These are phyloP conservation scores for Boloria selene DNA, from an alignment of 2,888 invertebrate species.

Conservation along the genomic window DNA sequence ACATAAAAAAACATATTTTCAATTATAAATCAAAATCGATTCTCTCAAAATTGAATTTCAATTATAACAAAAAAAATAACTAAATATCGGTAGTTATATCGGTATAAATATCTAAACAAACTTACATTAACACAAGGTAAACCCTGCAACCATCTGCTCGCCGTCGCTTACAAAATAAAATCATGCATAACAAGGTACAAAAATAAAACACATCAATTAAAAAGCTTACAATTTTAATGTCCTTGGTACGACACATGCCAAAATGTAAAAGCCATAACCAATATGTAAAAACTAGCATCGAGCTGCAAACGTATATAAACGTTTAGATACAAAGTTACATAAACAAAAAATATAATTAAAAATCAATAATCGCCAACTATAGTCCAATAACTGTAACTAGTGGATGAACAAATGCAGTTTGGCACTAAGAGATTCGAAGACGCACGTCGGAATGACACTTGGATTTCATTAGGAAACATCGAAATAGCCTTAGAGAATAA, in stretches of 20 bases:
- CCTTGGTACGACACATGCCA: conserved; percentile 76
- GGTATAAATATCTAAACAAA: conserved; percentile 5
- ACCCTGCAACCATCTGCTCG: conserved; percentile 73
- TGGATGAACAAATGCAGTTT: conserved; percentile 65
- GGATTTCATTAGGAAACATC: conserved; percentile 55
- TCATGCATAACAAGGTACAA: conserved; percentile 61
- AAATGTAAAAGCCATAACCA: conserved; percentile 73
- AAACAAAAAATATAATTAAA: conserved; percentile 73
- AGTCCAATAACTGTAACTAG: conserved; percentile 41
- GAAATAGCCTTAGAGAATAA: conserved; percentile 71
- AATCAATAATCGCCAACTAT: conserved; percentile 40
- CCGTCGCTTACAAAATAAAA: conserved; percentile 48
- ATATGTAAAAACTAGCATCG: conserved; percentile 56
- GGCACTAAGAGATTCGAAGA: conserved; percentile 75
- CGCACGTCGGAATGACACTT: conserved; percentile 62
- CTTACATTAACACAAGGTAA: conserved; percentile 21
- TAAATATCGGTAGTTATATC: no score
- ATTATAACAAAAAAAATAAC: no score
- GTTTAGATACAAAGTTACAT: conserved; percentile 74
- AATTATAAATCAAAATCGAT: no score
- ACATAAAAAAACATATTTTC: no score
- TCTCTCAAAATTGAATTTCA: no score
- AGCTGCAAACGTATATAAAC: conserved; percentile 55
- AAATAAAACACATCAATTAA: conserved; percentile 70
- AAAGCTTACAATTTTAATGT: conserved; percentile 81